Conservation (phyloP, 2,888 invertebrate species). For the Cyaniris semiargus region DNA sequence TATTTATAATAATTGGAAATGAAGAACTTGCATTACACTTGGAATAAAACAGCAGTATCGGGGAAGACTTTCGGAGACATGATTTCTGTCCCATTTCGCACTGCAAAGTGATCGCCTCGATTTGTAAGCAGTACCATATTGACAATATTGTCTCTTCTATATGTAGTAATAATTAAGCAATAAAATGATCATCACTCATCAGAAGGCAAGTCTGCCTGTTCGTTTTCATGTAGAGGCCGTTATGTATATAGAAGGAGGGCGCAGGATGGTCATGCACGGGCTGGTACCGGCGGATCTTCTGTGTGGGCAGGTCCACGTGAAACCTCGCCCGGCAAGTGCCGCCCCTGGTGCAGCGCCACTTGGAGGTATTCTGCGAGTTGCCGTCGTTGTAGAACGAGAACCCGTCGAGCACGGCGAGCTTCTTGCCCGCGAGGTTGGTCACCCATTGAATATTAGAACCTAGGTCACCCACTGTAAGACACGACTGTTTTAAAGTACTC, state of each 20-base stretch:
- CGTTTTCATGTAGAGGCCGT: slow-evolving; percentile 10
- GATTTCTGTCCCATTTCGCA: no score
- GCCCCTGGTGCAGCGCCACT: slow-evolving; percentile 44
- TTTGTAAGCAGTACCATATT: no score
- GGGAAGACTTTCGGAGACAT: no score
- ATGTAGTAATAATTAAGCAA: background rate
- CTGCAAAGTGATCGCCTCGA: no score
- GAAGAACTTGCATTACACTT: no score
- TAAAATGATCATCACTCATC: background rate
- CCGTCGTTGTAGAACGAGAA: slow-evolving; percentile 41
- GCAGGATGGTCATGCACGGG: background rate
- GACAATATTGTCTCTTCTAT: background rate
- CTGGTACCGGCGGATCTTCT: background rate
- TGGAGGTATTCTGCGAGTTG: slow-evolving; percentile 33
- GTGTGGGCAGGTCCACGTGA: slow-evolving; percentile 36
- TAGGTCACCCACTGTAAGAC: background rate
- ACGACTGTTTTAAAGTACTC: background rate
- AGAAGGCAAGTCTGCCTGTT: background rate
- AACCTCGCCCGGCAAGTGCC: slow-evolving; percentile 42
- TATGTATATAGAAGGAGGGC: slow-evolving; percentile 12
- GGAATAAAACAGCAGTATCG: no score
- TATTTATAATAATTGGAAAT: no score
- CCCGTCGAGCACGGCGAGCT: slow-evolving; percentile 41
- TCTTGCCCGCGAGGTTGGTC: slow-evolving; percentile 46
- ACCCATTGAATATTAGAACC: slow-evolving; percentile 42